Evolutionary conservation across 2,797 vertebrate species (phyloP).

Genomic region (Sebastes miniatus): DNA sequence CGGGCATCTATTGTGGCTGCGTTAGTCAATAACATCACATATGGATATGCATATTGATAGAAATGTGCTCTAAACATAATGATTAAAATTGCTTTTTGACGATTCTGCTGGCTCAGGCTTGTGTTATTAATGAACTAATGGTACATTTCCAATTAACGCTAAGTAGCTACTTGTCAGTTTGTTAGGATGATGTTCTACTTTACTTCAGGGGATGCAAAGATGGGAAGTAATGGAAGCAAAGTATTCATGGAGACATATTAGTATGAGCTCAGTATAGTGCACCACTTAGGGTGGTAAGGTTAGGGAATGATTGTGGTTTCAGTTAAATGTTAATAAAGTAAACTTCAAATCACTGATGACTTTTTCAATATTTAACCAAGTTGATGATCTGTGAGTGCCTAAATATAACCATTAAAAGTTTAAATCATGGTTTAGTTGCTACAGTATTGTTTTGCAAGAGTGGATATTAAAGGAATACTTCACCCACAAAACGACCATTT

Average conservation of each 20-base stretch:
- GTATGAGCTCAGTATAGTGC: neutral
- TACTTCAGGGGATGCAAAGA: neutral
- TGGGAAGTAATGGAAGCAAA: neutral
- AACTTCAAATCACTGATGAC: neutral
- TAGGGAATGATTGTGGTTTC: neutral
- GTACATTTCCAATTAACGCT: conserved; percentile 9
- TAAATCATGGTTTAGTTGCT: neutral
- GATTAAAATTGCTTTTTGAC: neutral
- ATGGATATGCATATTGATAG: conserved; percentile 11
- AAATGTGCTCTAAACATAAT: conserved; percentile 12
- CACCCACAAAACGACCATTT: no score
- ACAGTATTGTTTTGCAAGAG: neutral
- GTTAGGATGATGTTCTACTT: neutral
- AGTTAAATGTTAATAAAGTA: neutral
- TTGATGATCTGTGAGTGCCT: neutral
- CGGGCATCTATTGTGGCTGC: neutral
- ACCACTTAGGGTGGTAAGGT: neutral
- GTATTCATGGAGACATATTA: neutral
- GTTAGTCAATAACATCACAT: neutral
- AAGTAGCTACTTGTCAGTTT: neutral
- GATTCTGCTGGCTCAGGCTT: neutral
- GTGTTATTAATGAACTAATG: neutral
- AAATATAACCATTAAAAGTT: neutral
- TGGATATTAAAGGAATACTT: no score
- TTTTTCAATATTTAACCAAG: neutral